Evolutionary conservation across 2,113 vertebrate genomes (phyloP).

Genomic region (Xiphorhynchus elegans): DNA sequence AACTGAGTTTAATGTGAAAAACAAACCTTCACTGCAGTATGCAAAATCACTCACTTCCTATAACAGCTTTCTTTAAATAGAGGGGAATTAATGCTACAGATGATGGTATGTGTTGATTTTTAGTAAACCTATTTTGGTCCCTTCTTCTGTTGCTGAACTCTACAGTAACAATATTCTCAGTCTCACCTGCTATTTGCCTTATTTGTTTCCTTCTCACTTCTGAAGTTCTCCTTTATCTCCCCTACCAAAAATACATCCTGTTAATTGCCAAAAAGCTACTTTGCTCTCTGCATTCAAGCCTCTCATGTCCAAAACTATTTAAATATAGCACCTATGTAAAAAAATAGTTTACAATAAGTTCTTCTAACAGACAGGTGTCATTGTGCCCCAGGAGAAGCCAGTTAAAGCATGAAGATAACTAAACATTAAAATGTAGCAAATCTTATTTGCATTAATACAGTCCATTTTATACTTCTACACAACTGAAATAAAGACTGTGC

Average conservation of each 20-base stretch:
- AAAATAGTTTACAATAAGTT: not conserved
- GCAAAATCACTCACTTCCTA: not conserved
- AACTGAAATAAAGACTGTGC: not conserved
- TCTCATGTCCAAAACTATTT: not conserved
- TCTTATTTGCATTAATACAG: not conserved
- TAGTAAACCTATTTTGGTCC: not conserved
- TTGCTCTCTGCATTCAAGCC: not conserved
- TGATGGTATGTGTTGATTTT: not conserved
- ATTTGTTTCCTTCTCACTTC: not conserved
- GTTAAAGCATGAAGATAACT: not conserved
- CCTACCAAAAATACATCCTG: not conserved
- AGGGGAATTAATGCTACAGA: not conserved
- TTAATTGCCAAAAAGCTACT: not conserved
- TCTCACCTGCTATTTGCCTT: not conserved
- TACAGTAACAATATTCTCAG: not conserved
- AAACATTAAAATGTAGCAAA: not conserved
- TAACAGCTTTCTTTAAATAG: not conserved
- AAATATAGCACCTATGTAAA: not conserved
- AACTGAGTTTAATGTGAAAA: not conserved
- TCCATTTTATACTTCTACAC: rapidly evolving
- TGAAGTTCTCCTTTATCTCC: not conserved
- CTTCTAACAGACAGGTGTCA: not conserved
- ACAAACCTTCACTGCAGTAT: not conserved
- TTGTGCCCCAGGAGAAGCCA: not conserved
- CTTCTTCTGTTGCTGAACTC: not conserved